phyloP scores from a whole-genome alignment of 2,113 vertebrate genomes.

The Entelurus aequoreus region DNA sequence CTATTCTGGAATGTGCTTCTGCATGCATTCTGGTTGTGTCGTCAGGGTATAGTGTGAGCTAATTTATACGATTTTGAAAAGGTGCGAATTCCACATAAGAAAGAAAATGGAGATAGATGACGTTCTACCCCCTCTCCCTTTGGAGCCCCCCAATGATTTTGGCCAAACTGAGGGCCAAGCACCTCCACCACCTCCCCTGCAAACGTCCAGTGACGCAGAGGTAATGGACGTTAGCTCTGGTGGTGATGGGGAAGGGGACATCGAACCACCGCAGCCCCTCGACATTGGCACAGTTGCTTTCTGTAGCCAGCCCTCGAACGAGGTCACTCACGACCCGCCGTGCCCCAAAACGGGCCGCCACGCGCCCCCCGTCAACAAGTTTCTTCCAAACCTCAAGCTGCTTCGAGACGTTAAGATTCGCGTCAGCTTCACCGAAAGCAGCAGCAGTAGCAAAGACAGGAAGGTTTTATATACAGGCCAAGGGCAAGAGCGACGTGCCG shows the following conservation, averaged over 20 bases:
- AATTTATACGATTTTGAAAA: conserved; percentile 10
- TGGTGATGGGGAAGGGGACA: conserved; percentile 95
- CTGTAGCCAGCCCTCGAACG: conserved; percentile 78
- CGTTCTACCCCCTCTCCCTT: conserved; percentile 86
- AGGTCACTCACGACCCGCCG: conserved; percentile 73
- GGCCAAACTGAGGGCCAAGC: conserved; percentile 80
- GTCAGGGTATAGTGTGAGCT: conserved; percentile 25
- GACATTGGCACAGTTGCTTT: conserved; percentile 84
- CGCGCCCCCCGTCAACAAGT: conserved; percentile 87
- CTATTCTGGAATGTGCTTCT: conserved; percentile 74
- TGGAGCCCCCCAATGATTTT: conserved; percentile 84
- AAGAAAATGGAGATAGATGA: conserved; percentile 85
- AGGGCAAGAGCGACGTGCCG: conserved; percentile 74
- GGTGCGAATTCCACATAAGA: conserved; percentile 40
- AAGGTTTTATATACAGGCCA: conserved; percentile 92
- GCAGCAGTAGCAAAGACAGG: conserved; percentile 92
- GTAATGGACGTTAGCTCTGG: conserved; percentile 99
- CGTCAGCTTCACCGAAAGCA: conserved; percentile 92
- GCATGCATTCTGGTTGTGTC: conserved; percentile 73
- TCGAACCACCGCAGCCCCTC: conserved; percentile 74
- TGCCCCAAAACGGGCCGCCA: conserved; percentile 95
- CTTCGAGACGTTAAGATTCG: conserved; percentile 97
- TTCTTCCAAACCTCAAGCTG: conserved; percentile 91
- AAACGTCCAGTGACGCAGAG: conserved; percentile 99
- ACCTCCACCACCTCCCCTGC: conserved; percentile 99